These are phyloP conservation scores for Platysteira castanea DNA, from an alignment of 2,113 vertebrate genomes.

Conservation along the genomic window DNA sequence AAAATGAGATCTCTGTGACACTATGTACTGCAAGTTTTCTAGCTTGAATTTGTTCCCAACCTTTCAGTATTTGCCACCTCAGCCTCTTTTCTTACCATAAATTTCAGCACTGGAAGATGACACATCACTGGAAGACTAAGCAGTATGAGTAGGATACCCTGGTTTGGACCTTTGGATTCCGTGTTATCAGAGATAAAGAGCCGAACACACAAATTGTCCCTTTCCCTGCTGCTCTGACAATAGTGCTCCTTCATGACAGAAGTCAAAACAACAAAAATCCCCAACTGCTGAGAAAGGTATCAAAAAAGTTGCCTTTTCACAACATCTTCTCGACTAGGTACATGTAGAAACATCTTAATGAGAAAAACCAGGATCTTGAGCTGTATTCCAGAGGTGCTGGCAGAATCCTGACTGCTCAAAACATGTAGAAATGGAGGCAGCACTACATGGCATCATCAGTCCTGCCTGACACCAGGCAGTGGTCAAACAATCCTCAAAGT, in stretches of 20 bases:
- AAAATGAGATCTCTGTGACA: conserved; percentile 7
- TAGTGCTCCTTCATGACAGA: neutral
- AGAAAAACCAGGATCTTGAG: neutral
- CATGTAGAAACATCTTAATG: neutral
- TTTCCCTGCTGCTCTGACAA: neutral
- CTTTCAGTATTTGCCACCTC: neutral
- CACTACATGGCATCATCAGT: neutral
- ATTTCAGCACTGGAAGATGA: neutral
- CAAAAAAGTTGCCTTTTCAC: neutral
- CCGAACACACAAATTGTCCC: neutral
- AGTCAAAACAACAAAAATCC: neutral
- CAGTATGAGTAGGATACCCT: neutral
- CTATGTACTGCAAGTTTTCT: neutral
- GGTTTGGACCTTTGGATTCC: neutral
- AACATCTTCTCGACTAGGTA: neutral
- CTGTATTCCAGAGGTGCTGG: neutral
- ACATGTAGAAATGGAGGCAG: neutral
- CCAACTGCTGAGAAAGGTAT: neutral
- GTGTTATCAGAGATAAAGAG: neutral
- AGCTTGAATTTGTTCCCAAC: neutral
- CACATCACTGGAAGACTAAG: neutral
- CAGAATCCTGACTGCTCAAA: neutral
- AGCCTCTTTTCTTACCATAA: neutral
- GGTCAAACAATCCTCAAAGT: neutral
- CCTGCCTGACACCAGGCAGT: neutral